These are phyloP conservation scores for Andrena marginata DNA, from an alignment of 2,888 invertebrate species.

Conservation along the genomic window DNA sequence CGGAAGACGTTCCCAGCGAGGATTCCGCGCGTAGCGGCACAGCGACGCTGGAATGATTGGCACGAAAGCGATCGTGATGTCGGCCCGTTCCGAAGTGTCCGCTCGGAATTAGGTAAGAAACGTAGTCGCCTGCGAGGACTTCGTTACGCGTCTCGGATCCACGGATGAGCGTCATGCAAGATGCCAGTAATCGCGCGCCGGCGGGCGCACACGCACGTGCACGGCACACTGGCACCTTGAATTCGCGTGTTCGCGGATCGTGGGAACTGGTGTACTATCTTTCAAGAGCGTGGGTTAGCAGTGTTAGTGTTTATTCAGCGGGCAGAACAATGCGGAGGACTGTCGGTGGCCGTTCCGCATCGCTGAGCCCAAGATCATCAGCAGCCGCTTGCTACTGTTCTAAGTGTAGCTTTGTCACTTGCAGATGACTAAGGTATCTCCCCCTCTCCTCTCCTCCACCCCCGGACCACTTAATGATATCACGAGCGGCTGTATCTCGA, in stretches of 20 bases:
- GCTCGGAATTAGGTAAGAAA: conserved; percentile 23
- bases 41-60: conserved; percentile 38
- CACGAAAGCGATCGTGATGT: conserved; percentile 35
- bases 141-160: conserved; percentile 54
- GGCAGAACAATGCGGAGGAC: conserved; percentile 82
- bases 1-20: too few relatives aligned
- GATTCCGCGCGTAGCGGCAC: conserved; percentile 14
- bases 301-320: conserved; percentile 82
- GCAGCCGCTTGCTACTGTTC: conserved; percentile 73
- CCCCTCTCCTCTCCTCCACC: neutral
- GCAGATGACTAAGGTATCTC: conserved; percentile 41
- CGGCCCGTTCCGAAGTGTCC: conserved; percentile 8
- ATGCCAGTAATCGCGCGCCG: conserved; percentile 58
- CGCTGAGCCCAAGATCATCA: conserved; percentile 79
- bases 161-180: conserved; percentile 64
- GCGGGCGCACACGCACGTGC: conserved; percentile 43
- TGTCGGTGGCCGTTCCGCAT: conserved; percentile 82
- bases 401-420: conserved; percentile 56
- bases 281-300: conserved; percentile 79
- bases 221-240: conserved; percentile 73
- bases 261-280: conserved; percentile 83
- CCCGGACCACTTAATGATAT: conserved; percentile 27
- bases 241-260: conserved; percentile 80
- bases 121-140: conserved; percentile 32
- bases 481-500: conserved; percentile 18